Evolutionary conservation across 2,797 vertebrate genomes (phyloP).

Genomic region (Mastacembelus armatus): DNA sequence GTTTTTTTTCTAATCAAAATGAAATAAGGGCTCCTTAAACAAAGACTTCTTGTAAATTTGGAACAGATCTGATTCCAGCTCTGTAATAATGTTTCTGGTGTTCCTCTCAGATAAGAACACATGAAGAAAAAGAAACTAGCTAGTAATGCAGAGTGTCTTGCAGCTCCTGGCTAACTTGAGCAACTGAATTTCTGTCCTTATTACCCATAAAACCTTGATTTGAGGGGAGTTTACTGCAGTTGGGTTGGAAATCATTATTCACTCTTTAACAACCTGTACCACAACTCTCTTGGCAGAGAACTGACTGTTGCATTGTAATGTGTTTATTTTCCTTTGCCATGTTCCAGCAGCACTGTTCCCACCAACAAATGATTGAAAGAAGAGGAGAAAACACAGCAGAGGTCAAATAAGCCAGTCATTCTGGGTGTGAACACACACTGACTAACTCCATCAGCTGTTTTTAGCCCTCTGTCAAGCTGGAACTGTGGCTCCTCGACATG

Average conservation of each 20-base stretch:
- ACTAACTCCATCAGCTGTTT: constrained; percentile 15
- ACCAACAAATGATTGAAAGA: constrained; percentile 31
- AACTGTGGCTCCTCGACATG: background rate
- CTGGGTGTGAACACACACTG: constrained; percentile 18
- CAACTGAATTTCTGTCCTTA: constrained; percentile 9
- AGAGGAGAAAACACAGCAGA: constrained; percentile 11
- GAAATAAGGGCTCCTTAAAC: background rate
- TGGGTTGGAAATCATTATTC: constrained; percentile 44
- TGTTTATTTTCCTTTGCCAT: constrained; percentile 39
- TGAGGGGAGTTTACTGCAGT: constrained; percentile 30
- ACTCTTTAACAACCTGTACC: constrained; percentile 44
- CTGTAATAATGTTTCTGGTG: background rate
- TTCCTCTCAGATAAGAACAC: background rate
- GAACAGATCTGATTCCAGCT: background rate
- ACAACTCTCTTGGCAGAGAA: constrained; percentile 43
- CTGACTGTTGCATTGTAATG: constrained; percentile 3
- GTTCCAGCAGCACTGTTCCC: constrained; percentile 38
- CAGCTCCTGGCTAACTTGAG: background rate
- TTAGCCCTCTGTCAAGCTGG: constrained; percentile 1
- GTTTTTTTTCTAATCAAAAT: background rate
- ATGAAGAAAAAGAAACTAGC: background rate
- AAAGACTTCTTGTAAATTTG: too few species aligned
- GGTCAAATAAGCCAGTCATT: constrained; percentile 22
- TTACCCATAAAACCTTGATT: constrained; percentile 25
- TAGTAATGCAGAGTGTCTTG: background rate